Conservation (phyloP, 2,888 invertebrate species). For the Amphipyra berbera region DNA sequence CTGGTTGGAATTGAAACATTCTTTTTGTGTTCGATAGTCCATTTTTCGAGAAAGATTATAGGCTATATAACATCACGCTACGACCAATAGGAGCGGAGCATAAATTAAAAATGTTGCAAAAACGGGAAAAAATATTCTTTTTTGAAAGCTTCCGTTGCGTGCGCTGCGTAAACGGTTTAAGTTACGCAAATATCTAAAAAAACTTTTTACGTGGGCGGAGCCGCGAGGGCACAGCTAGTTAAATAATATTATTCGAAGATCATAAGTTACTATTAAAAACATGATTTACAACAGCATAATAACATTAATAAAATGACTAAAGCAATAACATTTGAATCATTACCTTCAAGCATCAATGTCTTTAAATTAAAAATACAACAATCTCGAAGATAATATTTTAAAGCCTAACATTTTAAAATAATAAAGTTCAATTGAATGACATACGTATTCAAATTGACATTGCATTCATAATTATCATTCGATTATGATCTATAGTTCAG, state of each 20-base stretch:
- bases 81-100: too few relatives aligned
- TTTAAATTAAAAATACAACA: constrained; percentile 13
- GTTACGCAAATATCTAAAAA: too few relatives aligned
- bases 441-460: constrained; percentile 31
- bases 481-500: constrained; percentile 22
- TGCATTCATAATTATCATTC: constrained; percentile 35
- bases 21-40: too few relatives aligned
- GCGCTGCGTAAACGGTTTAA: too few relatives aligned
- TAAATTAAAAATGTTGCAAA: too few relatives aligned
- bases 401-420: constrained; percentile 24
- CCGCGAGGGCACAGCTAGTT: too few relatives aligned
- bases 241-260: constrained; percentile 5
- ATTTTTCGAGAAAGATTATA: too few relatives aligned
- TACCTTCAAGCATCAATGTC: constrained; percentile 35
- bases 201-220: too few relatives aligned
- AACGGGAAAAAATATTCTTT: too few relatives aligned
- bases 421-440: constrained; percentile 12
- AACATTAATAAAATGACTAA: constrained; percentile 7
- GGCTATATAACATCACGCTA: too few relatives aligned
- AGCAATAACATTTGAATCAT: constrained; percentile 5
- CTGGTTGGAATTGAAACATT: too few relatives aligned
- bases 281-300: constrained; percentile 5
- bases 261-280: constrained; percentile 10
- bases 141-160: too few relatives aligned
- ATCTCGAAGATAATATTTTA: constrained; percentile 7